A percentile compares a stretch with the other conserved stretches of the same genome.
phyloP scores from a whole-genome alignment of 1,140 invertebrate genomes.

The Aphelinus certus region DNA sequence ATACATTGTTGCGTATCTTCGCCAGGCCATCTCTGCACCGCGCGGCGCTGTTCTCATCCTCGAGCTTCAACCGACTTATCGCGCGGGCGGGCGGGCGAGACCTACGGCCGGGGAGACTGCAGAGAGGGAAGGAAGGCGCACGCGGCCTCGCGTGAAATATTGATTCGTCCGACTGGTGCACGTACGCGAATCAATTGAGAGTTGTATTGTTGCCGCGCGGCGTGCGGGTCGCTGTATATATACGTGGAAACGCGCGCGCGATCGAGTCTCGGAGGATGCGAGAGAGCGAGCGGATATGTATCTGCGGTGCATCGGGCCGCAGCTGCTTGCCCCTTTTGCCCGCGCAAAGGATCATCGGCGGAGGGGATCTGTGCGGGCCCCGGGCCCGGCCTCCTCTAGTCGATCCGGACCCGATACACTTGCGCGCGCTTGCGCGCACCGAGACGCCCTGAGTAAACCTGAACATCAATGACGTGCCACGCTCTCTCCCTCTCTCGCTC shows the following conservation, averaged over 20 bases:
- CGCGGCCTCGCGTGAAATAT: slow-evolving; percentile 23
- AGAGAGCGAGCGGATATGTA: slow-evolving; percentile 31
- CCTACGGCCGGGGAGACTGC: background rate
- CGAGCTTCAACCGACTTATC: slow-evolving; percentile 44
- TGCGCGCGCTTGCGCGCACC: background rate
- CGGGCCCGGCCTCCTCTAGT: slow-evolving; percentile 42
- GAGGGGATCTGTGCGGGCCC: slow-evolving; percentile 52
- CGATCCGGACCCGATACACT: slow-evolving; percentile 27
- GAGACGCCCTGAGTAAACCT: slow-evolving; percentile 13
- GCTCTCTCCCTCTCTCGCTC: slow-evolving; percentile 1
- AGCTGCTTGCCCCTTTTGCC: slow-evolving; percentile 54
- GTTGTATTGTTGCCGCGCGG: background rate
- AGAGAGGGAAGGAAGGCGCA: background rate
- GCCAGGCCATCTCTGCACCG: slow-evolving; percentile 59
- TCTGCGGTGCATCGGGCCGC: slow-evolving; percentile 54
- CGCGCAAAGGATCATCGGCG: background rate
- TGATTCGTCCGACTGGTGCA: slow-evolving; percentile 1
- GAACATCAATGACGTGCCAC: slow-evolving; percentile 17
- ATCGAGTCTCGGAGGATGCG: too few species aligned
- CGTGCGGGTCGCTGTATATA: too few species aligned
- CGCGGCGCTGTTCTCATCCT: slow-evolving; percentile 51
- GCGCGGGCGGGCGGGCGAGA: slow-evolving; percentile 39
- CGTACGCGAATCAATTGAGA: slow-evolving; percentile 26
- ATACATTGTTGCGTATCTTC: slow-evolving; percentile 53
- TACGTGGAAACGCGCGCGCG: too few species aligned